Conservation (phyloP, 2,888 invertebrate genomes). For the Carpatolechia fugitivella region DNA sequence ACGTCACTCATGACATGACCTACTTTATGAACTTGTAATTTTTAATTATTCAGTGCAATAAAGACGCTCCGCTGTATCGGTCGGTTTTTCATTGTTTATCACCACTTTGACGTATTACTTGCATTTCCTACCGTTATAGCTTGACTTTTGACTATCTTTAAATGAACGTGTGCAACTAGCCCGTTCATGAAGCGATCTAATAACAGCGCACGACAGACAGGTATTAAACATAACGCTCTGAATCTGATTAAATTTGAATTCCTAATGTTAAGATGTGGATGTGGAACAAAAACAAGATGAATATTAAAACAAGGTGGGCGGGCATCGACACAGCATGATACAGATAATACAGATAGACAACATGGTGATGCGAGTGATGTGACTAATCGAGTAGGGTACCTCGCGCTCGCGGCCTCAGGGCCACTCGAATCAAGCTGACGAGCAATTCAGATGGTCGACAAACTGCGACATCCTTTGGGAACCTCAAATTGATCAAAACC, state of each 20-base stretch:
- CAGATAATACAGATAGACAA: constrained; percentile 27
- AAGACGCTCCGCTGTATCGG: no score
- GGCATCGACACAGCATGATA: constrained; percentile 30
- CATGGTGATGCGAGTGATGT: constrained; percentile 37
- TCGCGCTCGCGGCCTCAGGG: constrained; percentile 32
- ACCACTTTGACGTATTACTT: no score
- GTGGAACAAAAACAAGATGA: constrained; percentile 12
- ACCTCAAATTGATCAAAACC: constrained; percentile 5
- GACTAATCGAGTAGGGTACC: constrained; percentile 40
- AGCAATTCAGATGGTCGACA: constrained; percentile 52
- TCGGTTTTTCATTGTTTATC: no score
- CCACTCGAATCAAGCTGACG: constrained; percentile 45
- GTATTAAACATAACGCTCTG: background rate
- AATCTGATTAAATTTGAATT: background rate
- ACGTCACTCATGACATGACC: no score
- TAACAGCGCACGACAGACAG: no score
- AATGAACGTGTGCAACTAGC: no score
- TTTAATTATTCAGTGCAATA: no score
- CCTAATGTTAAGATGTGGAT: background rate
- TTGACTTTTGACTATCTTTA: no score
- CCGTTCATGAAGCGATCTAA: no score
- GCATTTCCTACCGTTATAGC: no score
- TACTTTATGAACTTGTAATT: no score
- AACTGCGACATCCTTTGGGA: constrained; percentile 56
- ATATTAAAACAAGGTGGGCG: constrained; percentile 30